Evolutionary conservation across 2,888 invertebrate species (phyloP).

Genomic region (Cheilosia soror): DNA sequence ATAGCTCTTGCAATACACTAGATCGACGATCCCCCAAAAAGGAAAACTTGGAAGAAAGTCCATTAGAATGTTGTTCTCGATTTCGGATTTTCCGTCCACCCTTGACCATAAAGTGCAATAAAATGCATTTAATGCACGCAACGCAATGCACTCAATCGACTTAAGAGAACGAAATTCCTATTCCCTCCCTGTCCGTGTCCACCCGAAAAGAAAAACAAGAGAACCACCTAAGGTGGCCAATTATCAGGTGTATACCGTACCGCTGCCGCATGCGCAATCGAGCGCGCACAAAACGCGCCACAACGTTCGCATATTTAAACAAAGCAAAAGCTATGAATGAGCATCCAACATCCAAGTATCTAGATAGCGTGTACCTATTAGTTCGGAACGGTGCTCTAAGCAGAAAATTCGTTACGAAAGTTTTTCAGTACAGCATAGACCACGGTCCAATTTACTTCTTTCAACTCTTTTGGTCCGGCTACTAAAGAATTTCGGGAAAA

Average conservation of each 20-base stretch:
- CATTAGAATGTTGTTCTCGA: slow-evolving; percentile 24
- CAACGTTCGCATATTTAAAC: slow-evolving; percentile 64
- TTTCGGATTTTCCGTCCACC: slow-evolving; percentile 41
- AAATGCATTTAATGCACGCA: slow-evolving; percentile 11
- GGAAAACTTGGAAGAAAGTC: slow-evolving; percentile 59
- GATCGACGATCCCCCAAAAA: slow-evolving; percentile 67
- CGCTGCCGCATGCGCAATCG: slow-evolving; percentile 63
- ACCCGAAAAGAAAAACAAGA: slow-evolving; percentile 40
- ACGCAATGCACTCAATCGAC: slow-evolving; percentile 33
- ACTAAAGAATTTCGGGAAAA: slow-evolving; percentile 40
- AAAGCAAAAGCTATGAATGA: slow-evolving; percentile 53
- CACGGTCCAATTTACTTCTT: slow-evolving; percentile 76
- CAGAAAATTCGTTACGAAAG: slow-evolving; percentile 61
- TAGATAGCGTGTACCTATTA: slow-evolving; percentile 63
- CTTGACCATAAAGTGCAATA: slow-evolving; percentile 66
- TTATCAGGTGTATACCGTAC: slow-evolving; percentile 66
- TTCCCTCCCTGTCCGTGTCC: background rate
- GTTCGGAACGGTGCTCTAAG: slow-evolving; percentile 69
- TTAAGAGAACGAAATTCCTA: slow-evolving; percentile 41
- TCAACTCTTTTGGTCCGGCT: slow-evolving; percentile 28
- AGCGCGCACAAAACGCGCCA: slow-evolving; percentile 46
- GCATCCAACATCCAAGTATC: slow-evolving; percentile 29
- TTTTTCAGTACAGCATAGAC: slow-evolving; percentile 77
- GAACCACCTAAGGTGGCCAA: slow-evolving; percentile 64
- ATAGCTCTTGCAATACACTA: slow-evolving; percentile 41